Evolutionary conservation across 2,888 invertebrate species (phyloP).

Genomic region (Drosophila emarginata): DNA sequence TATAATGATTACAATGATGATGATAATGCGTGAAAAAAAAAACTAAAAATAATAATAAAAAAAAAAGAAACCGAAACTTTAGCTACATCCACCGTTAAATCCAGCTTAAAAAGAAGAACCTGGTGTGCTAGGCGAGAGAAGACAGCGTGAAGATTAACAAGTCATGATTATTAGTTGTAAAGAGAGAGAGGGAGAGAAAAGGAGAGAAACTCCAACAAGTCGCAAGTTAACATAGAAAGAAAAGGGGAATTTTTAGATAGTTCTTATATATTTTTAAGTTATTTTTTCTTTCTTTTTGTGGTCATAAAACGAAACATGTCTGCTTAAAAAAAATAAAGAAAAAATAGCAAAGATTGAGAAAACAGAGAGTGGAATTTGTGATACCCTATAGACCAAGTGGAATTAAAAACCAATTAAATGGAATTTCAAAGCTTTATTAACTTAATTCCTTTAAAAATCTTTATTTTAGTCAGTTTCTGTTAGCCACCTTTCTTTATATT

Average conservation of each 20-base stretch:
- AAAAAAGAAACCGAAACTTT: constrained; percentile 16
- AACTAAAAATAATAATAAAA: too few species aligned
- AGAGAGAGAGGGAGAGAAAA: constrained; percentile 1
- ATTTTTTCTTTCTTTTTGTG: constrained; percentile 2
- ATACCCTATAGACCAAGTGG: neutral
- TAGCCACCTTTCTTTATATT: too few species aligned
- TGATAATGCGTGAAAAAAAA: constrained; percentile 59
- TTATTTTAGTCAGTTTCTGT: neutral
- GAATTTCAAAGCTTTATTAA: neutral
- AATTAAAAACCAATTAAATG: neutral
- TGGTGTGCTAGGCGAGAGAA: constrained; percentile 42
- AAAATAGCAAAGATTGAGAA: neutral
- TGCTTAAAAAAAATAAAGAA: neutral
- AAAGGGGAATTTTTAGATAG: constrained; percentile 8
- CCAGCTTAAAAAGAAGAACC: constrained; percentile 25
- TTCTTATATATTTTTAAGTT: constrained; percentile 12
- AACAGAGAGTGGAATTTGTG: neutral
- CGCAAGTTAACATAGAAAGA: neutral
- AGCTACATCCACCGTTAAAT: constrained; percentile 47
- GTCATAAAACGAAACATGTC: constrained; percentile 6
- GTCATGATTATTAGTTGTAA: constrained; percentile 77
- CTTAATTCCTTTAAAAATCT: neutral
- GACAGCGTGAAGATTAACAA: constrained; percentile 75
- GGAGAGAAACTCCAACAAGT: constrained; percentile 2
- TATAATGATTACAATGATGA: constrained; percentile 31